Conservation (phyloP, 1,140 invertebrate genomes). For the Drosophila arawakana region DNA sequence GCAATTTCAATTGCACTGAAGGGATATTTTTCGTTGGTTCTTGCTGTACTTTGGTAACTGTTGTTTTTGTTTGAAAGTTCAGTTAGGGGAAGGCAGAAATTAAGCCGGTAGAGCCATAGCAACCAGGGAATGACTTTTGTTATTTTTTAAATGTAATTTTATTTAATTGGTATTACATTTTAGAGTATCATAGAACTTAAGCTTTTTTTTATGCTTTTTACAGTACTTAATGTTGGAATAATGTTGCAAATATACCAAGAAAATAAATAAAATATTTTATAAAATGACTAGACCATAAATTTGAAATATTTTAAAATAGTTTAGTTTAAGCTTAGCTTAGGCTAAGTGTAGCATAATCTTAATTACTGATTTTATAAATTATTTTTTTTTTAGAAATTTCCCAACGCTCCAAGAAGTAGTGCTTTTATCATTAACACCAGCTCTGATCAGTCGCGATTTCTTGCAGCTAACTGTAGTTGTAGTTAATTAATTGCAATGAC, state of each 20-base stretch:
- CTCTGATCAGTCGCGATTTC: background rate
- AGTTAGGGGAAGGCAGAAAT: background rate
- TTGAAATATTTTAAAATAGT: no score
- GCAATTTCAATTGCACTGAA: constrained; percentile 5
- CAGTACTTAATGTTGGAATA: no score
- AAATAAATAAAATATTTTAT: no score
- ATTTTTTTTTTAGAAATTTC: no score
- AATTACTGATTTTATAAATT: no score
- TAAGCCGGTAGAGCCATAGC: background rate
- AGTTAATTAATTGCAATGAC: constrained; percentile 47
- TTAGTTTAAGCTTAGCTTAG: no score
- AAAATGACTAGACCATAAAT: no score
- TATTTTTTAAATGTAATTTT: background rate
- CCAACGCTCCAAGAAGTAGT: background rate
- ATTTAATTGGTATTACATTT: background rate
- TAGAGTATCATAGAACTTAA: no score
- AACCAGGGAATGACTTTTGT: background rate
- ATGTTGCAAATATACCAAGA: no score
- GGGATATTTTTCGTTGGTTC: background rate
- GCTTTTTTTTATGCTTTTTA: no score
- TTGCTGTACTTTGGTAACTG: background rate
- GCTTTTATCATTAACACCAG: background rate
- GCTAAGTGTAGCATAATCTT: no score
- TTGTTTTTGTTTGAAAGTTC: constrained; percentile 2
- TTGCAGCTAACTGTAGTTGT: background rate